Conservation (phyloP, 2,888 invertebrate genomes). For the Drosophila koepferae region DNA sequence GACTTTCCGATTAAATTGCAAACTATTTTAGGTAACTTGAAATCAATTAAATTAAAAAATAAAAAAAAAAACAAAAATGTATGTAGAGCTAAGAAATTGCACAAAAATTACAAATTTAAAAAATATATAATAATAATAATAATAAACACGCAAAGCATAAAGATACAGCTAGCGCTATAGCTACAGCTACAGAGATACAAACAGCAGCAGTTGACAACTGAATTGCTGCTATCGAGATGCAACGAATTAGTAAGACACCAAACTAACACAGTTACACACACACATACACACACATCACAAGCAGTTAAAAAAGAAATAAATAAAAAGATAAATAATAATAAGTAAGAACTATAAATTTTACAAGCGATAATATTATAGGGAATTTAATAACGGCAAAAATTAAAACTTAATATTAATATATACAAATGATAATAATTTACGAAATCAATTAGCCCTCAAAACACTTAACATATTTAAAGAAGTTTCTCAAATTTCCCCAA, state of each 20-base stretch:
- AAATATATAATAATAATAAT: background rate
- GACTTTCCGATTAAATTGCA: constrained; percentile 71
- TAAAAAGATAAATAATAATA: constrained; percentile 15
- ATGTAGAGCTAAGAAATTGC: constrained; percentile 74
- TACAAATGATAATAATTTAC: constrained; percentile 24
- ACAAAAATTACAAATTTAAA: constrained; percentile 40
- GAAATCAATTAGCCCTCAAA: constrained; percentile 55
- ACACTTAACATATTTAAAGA: constrained; percentile 22
- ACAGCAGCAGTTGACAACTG: constrained; percentile 29
- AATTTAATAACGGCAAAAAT: constrained; percentile 50
- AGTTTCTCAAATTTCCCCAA: constrained; percentile 20
- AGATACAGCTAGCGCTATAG: constrained; percentile 26
- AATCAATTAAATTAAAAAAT: constrained; percentile 63
- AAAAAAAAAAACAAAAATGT: constrained; percentile 10
- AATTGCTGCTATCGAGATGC: constrained; percentile 59
- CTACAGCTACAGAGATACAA: constrained; percentile 20
- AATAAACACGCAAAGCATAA: constrained; percentile 15
- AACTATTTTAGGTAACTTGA: constrained; percentile 67
- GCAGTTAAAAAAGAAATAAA: constrained; percentile 37
- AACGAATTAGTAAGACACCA: constrained; percentile 68
- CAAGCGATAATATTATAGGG: constrained; percentile 53
- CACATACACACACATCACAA: constrained; percentile 57
- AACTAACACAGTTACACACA: constrained; percentile 42
- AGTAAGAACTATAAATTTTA: constrained; percentile 34
- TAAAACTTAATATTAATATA: constrained; percentile 27